Evolutionary conservation across 2,888 invertebrate genomes (phyloP), one percentile per base, ranked within the genome.

Genomic region (Apomyelois bistriatella): DNA sequence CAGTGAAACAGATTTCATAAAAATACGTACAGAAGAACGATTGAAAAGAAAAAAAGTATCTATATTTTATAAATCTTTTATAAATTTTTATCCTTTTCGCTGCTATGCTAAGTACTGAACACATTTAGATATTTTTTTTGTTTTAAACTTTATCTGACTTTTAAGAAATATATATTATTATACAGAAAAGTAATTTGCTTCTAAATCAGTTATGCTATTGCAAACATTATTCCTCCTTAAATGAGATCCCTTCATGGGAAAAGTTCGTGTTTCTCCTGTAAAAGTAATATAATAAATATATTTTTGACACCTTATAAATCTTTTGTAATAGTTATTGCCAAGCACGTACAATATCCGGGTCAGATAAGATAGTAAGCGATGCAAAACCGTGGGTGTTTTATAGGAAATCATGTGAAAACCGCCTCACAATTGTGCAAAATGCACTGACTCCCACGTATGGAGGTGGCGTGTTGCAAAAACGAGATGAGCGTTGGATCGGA

Each of bases 341-440:
- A 52, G n/a, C 9, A 35, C n/a, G 36, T 36, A 16, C 17, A 35
- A 12, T 41, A 40, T 54, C 57, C 58, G 42, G 58, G 56, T 60
- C 43, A 52, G 22, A 36, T 42, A 36, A 43, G 58, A 57, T 57
- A 65, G 62, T 65, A 64, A 61, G 60, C 61, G 57, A 58, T 70
- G 70, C 73, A 79, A 76, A 75, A 73, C 69, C 70, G 72, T 66
- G 69, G 61, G 65, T 65, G 68, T 66, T 65, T 61, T 66, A 70
- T 74, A 76, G 76, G 76, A 80, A 82, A 81, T 75, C 74, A 76
- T 79, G 82, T 73, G 82, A 82, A 81, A 74, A 74, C 60, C 55
- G 54, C 59, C 68, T 64, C 71, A 76, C 75, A 79, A 75, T 74
- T 63, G 57, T 38, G 47, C 28, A 48, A 52, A 67, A 62, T 64